Percentiles rank a stretch among this genome's conserved stretches.
These are phyloP conservation scores for Neofelis nebulosa DNA, from an alignment of 2,113 vertebrate species.

Conservation along the genomic window DNA sequence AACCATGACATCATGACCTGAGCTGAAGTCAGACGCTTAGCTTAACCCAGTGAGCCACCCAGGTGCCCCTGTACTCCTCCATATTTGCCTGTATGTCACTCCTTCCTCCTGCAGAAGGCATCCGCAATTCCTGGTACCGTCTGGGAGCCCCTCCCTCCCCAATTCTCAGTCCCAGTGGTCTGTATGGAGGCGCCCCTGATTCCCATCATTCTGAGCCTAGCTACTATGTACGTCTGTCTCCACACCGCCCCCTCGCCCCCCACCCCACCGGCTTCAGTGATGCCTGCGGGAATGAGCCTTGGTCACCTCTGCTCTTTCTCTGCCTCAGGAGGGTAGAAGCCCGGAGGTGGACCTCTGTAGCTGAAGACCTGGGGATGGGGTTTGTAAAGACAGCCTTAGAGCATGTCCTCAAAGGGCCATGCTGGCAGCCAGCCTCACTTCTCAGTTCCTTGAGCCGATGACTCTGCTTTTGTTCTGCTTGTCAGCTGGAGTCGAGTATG, in stretches of 20 bases:
- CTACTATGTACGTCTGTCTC: background rate
- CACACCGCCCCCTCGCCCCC: background rate
- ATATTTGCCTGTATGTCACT: rapidly evolving
- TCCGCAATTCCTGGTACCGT: background rate
- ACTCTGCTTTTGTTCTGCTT: background rate
- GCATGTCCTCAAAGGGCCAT: background rate
- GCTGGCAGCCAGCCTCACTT: background rate
- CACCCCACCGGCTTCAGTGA: background rate
- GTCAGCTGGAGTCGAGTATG: background rate
- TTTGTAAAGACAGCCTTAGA: background rate
- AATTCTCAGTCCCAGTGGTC: background rate
- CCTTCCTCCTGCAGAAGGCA: background rate
- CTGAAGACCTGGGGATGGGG: rapidly evolving
- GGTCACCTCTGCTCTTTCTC: background rate
- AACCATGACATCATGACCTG: too few species aligned
- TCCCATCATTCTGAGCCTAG: too few species aligned
- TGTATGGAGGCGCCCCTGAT: background rate
- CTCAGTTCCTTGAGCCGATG: background rate
- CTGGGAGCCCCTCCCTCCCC: background rate
- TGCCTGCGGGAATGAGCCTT: background rate
- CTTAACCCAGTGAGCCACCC: too few species aligned
- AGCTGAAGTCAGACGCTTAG: too few species aligned
- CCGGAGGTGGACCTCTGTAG: background rate
- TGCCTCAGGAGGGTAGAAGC: background rate
- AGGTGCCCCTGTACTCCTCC: background rate